Conservation (phyloP, 2,888 invertebrate species). For the Liodrosophila aerea region DNA sequence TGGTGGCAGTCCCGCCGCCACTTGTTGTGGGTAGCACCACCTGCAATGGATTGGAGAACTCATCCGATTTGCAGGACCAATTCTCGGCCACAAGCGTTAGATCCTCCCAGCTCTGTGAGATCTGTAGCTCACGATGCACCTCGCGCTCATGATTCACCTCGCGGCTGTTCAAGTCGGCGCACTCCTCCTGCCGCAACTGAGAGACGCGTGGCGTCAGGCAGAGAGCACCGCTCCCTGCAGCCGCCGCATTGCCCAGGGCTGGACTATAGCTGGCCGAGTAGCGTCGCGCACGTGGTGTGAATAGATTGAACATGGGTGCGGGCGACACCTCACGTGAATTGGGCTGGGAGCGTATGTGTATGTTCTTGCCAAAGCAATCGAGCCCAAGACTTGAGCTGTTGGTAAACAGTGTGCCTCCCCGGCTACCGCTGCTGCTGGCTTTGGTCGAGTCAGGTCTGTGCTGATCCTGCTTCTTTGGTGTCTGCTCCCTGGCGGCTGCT, state of each 20-base stretch:
- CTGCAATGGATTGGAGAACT: constrained; percentile 82
- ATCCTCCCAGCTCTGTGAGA: constrained; percentile 97
- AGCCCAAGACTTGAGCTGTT: constrained; percentile 14
- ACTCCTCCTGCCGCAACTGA: constrained; percentile 94
- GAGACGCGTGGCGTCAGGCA: constrained; percentile 91
- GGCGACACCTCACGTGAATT: constrained; percentile 86
- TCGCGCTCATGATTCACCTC: constrained; percentile 96
- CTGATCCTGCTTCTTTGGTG: constrained; percentile 72
- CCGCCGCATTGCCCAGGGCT: constrained; percentile 20
- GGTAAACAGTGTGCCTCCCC: constrained; percentile 9
- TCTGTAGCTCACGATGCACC: constrained; percentile 94
- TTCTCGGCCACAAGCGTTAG: constrained; percentile 88
- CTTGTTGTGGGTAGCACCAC: constrained; percentile 83
- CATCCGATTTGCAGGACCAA: constrained; percentile 85
- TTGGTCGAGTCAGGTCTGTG: no score
- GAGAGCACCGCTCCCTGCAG: constrained; percentile 84
- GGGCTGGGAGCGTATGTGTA: constrained; percentile 82
- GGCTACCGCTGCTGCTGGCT: constrained; percentile 8
- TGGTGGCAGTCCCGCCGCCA: constrained; percentile 81
- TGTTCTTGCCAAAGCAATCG: constrained; percentile 70
- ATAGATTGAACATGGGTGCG: constrained; percentile 87
- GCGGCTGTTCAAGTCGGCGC: constrained; percentile 91
- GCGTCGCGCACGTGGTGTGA: constrained; percentile 89
- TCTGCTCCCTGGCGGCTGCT: constrained; percentile 60
- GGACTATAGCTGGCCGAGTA: constrained; percentile 94